These are phyloP conservation scores for Microcebus lehilahytsara DNA, from an alignment of 2,113 vertebrate genomes.

Conservation along the genomic window DNA sequence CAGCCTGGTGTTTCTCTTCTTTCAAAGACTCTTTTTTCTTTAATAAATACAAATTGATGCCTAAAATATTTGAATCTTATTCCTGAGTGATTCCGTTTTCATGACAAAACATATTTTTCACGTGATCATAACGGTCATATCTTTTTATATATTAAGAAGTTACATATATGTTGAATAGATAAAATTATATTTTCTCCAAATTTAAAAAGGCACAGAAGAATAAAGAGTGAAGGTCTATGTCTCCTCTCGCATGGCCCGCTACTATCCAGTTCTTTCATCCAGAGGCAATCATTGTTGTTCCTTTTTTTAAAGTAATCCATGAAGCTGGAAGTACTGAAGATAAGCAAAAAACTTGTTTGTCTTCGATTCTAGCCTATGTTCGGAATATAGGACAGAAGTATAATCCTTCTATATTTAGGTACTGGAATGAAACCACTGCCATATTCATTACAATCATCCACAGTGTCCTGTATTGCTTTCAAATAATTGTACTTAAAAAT, in stretches of 20 bases:
- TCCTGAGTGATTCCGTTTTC: background rate
- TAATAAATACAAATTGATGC: background rate
- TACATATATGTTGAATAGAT: background rate
- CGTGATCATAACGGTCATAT: background rate
- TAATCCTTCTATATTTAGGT: background rate
- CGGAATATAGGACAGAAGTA: too few species aligned
- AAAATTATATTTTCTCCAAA: background rate
- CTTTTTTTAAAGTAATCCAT: background rate
- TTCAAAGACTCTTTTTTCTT: background rate
- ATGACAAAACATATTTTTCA: background rate
- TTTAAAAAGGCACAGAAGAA: background rate
- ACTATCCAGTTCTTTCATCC: background rate
- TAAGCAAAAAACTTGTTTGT: background rate
- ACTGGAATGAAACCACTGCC: background rate
- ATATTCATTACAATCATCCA: background rate
- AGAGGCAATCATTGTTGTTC: background rate
- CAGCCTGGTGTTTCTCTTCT: background rate
- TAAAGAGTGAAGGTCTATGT: background rate
- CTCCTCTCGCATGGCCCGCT: background rate
- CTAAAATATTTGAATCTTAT: slow-evolving; percentile 29
- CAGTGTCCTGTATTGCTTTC: background rate
- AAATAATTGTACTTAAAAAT: background rate
- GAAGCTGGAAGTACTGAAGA: background rate
- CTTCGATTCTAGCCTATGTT: background rate
- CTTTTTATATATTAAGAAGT: background rate